phyloP scores from a whole-genome alignment of 2,113 vertebrate species.

The Podiceps cristatus region DNA sequence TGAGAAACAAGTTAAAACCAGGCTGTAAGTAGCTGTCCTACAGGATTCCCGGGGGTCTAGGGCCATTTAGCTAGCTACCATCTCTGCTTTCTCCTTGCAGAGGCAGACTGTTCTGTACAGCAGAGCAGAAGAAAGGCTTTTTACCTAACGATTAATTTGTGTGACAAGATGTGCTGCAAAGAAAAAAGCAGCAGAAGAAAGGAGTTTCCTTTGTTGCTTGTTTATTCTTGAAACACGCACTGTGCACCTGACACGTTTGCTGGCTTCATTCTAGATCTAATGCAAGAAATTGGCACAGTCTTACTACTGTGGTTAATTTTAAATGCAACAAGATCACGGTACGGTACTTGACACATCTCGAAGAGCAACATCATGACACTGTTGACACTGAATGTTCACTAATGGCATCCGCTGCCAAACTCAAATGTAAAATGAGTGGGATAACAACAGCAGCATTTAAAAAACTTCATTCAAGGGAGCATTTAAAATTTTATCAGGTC shows the following conservation, averaged over 20 bases:
- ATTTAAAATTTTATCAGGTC: conserved; percentile 67
- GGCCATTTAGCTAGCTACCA: background rate
- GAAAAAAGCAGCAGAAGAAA: background rate
- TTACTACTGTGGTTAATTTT: conserved; percentile 37
- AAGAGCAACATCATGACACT: conserved; percentile 30
- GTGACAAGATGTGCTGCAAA: background rate
- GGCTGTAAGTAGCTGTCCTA: background rate
- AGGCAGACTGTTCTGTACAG: background rate
- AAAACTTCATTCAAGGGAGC: conserved; percentile 55
- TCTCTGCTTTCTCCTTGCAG: background rate
- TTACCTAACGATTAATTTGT: background rate
- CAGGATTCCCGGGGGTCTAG: background rate
- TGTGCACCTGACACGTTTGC: conserved; percentile 29
- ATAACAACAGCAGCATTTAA: conserved; percentile 46
- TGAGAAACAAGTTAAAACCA: background rate
- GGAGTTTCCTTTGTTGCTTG: background rate
- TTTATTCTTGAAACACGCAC: background rate
- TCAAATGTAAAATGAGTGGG: conserved; percentile 28
- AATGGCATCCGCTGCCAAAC: conserved; percentile 53
- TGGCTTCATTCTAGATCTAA: background rate
- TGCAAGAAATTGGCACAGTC: conserved; percentile 29
- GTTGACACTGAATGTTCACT: conserved; percentile 40
- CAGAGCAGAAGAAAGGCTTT: background rate
- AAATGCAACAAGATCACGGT: conserved; percentile 42
- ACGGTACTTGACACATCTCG: conserved; percentile 31